Percentiles rank a stretch among this genome's conserved stretches.
Conservation (phyloP, 2,888 invertebrate genomes). For the Chymomyza fuscimana region DNA sequence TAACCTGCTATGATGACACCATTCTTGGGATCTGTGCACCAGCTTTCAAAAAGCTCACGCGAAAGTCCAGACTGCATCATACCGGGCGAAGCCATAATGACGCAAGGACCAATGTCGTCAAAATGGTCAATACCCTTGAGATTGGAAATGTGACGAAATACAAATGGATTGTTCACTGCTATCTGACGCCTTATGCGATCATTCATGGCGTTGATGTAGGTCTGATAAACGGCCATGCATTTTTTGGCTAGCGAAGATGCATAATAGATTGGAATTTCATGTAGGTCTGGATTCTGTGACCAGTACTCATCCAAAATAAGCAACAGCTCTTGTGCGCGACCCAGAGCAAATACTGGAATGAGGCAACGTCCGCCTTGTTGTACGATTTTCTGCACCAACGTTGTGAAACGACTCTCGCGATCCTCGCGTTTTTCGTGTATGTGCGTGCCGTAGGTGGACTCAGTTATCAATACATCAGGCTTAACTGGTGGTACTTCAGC, state of each 20-base stretch:
- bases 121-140: constrained; percentile 98
- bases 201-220: constrained; percentile 99
- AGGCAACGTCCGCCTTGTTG: constrained; percentile 97
- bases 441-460: constrained; percentile 99
- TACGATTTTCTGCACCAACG: constrained; percentile 96
- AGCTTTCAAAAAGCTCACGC: constrained; percentile 97
- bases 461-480: constrained; percentile 98
- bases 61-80: constrained; percentile 99
- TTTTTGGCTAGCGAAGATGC: constrained; percentile 99
- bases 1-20: constrained; percentile 99
- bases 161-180: constrained; percentile 98
- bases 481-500: constrained; percentile 98
- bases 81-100: constrained; percentile 99
- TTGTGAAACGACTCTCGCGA: constrained; percentile 95
- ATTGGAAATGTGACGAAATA: constrained; percentile 98
- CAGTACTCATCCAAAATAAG: constrained; percentile 98
- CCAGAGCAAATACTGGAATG: constrained; percentile 99
- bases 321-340: constrained; percentile 96
- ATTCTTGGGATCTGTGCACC: constrained; percentile 99
- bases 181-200: constrained; percentile 97
- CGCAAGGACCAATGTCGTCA: constrained; percentile 99
- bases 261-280: constrained; percentile 99
- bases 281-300: constrained; percentile 90
- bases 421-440: constrained; percentile 99
- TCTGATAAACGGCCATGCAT: constrained; percentile 99